Base-by-base conservation (phyloP, 2,888 invertebrate genomes). In the Drosophila niveifrons region DNA sequence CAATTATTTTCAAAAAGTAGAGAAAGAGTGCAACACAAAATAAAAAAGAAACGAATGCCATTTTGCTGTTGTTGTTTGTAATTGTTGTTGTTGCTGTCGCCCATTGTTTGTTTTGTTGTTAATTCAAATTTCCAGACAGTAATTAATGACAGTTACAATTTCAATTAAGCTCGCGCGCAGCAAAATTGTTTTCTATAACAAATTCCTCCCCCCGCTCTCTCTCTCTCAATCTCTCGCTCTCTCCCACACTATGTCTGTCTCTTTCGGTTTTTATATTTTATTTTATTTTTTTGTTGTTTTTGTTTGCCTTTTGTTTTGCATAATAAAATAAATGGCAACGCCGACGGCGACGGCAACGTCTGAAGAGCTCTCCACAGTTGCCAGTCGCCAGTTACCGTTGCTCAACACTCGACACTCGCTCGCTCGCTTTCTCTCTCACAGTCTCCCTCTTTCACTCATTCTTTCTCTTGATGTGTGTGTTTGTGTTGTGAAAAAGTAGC, bases 131-230 rank as follows among this genome's bases (percentile, higher is more conserved):
- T 79, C 76, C 89, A 91, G 92, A 91, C 92, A 90, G 88, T 91
- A 91, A 91, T 91, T 91, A 91, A 91, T 91, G 92, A 91, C 92
- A 92, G 91, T 91, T 91, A 90, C 91, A 89, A 90, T 90, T 78
- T 85, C 79, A 82, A 90, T 90, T 88, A 89, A 78, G 89, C 77
- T 50, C 69, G 72, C 76, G 65, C 68, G 55, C 75, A 58, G 52
- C 69, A 72, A 77, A 72, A 80, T 72, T 72, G 77, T 76, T 86
- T 83, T 88, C 80, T 77, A 88, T 80, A 82, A 83, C 75, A 78
- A 64, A 69, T 66, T 57, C 50, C 58, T 57, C 43, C 41, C 53
- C 23, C 9, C 64, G 62, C 59, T 61, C n/a, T 2, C 31, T 31
- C 9, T 8, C 31, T 8, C 31, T 43, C 48, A n/a, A n/a, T 68